Evolutionary conservation across 2,797 vertebrate genomes (phyloP).

Genomic region (Lemur catta): DNA sequence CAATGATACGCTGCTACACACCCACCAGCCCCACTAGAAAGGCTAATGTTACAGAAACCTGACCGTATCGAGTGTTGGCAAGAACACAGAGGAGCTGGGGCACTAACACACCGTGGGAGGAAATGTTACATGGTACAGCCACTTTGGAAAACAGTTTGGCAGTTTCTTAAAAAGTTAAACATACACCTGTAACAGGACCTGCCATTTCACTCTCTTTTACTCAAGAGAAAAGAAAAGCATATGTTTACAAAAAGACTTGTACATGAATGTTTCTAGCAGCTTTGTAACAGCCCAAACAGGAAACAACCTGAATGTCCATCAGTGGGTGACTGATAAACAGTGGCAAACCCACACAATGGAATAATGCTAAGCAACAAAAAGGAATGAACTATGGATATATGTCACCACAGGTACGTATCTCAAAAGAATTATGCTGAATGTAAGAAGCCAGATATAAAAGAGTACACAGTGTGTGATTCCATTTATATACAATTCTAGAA

Average conservation of each 20-base stretch:
- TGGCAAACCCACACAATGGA: not conserved
- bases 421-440: not conserved
- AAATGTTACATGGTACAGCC: not conserved
- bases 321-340: not conserved
- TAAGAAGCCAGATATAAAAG: not conserved
- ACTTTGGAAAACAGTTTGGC: not conserved
- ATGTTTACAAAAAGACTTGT: not conserved
- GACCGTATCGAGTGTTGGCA: not conserved
- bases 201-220: not conserved
- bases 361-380: not conserved
- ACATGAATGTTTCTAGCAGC: not conserved
- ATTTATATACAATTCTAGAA: constrained; percentile 17
- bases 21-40: not conserved
- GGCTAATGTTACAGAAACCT: not conserved
- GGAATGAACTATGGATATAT: not conserved
- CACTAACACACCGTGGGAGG: not conserved
- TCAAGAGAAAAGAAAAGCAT: not conserved
- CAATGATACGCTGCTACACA: not conserved
- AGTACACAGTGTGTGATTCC: not conserved
- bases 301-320: not conserved
- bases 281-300: not conserved
- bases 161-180: not conserved
- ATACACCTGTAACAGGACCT: not conserved
- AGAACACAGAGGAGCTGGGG: not conserved
- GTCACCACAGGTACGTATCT: not conserved